Evolutionary conservation across 1,140 invertebrate species (phyloP), one percentile per base, ranked within the genome.

Genomic region (Laodelphax striatellus): DNA sequence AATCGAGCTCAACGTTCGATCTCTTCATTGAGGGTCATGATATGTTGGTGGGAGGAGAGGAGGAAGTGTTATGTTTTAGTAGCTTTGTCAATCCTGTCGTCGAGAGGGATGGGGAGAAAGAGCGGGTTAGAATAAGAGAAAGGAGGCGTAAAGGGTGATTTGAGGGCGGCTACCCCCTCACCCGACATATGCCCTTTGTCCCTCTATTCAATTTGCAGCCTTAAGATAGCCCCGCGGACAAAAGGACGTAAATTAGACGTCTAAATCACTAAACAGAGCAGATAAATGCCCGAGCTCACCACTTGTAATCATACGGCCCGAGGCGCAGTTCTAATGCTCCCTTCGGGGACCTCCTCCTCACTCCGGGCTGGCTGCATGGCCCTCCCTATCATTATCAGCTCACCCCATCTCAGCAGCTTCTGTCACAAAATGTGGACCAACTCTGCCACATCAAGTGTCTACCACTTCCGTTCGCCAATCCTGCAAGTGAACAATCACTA

Each of bases 261-360:
- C 53, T 55, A 55, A 55, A 55, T 55, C 53, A 55, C 53, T 55
- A 55, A 31, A 55, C 34, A 16, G 53, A 21, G 16, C 19, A 24
- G 52, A 53, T 21, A 53, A 53, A 53, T 53, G 52, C 14, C 16
- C 28, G 16, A 31, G 28, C 16, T 21, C 19, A 28, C 53, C 19
- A 28, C 53, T 46, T n/a, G 14, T 46, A 19, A 46, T 46, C 43
- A 46, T 46, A 46, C n/a, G 14, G n/a, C 19, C 43, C 43, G 19
- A 46, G 19, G 43, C 43, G 19, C 43, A 46, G 19, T 46, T n/a
- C 43, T 13, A 46, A 46, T 46, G n/a, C 43, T 46, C 43, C 19
- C n/a, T 46, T 9, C 4, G 28, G 28, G 28, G 28, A 31, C 4
- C 4, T 5, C 4, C 28, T 31, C 28, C 28, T 31, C 28, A 31